Base-by-base conservation (phyloP, 2,888 invertebrate genomes). In the Rotaria socialis region DNA sequence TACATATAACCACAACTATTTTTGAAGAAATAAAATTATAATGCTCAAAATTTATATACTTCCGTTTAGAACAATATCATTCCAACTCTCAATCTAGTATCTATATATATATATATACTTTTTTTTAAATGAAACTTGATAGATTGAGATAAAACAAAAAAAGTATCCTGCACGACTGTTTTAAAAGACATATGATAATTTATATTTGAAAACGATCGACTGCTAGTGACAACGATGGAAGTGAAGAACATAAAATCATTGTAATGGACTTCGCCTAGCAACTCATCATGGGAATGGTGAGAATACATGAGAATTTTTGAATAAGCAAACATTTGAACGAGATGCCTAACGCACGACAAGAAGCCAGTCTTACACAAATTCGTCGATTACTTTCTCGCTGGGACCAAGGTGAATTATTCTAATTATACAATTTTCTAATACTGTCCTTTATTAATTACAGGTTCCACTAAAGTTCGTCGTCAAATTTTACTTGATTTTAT, bases 401-500 rank as follows among this genome's bases (percentile, higher is more conserved):
- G 75, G 75, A 80, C 47, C 43, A 80, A 80, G 75, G 75, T 80
- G 24, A 80, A 52, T 3, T 16, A 52, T 52, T 14, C 4, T 14
- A 14, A 52, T 11, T 4, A 52, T 16, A 14, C 16, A 16, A 14
- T 52, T 52, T 52, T 52, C 52, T 52, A 52, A 52, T 14, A 16
- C 14, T 52, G 16, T 2, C 11, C 11, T 52, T 14, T 16, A 8
- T 52, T 52, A 52, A 52, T 50, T 52, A 90, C 90, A 88, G 91
- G 91, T 8, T 89, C 89, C 22, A 90, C 90, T 88, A 86, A 88
- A 35, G 89, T 89, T 11, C 88, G 91, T n/a, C 89, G 89, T 85
- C 89, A 89, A 86, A 90, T 91, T 85, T 88, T 91, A 41, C 88
- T 89, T 86, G 90, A 91, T 87, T 91, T 91, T 88, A 89, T 91